Evolutionary conservation across 1,140 invertebrate genomes (phyloP).

Genomic region (Acromyrmex echinatior): DNA sequence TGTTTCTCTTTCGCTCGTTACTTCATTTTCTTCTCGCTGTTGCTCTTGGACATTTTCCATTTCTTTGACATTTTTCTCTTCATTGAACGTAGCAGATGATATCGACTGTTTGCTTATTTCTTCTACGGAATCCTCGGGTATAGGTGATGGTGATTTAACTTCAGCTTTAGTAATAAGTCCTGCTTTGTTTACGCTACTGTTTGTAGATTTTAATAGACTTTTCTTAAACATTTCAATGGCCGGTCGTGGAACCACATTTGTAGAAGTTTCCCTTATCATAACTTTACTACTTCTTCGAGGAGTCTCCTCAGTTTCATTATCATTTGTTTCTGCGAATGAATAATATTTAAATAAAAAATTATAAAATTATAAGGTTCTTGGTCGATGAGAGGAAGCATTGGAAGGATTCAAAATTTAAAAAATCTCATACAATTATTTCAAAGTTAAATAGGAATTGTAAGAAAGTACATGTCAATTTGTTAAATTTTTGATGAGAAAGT

Average conservation of each 20-base stretch:
- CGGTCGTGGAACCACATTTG: neutral
- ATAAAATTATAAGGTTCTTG: no score
- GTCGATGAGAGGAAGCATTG: no score
- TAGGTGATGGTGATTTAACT: constrained; percentile 80
- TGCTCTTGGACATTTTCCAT: constrained; percentile 52
- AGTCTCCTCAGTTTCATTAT: neutral
- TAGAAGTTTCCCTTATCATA: neutral
- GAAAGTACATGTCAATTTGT: no score
- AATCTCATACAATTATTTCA: no score
- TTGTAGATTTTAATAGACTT: constrained; percentile 75
- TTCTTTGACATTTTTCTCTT: constrained; percentile 40
- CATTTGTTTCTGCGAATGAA: neutral
- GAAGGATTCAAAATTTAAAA: no score
- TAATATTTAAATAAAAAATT: neutral
- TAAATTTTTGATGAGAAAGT: no score
- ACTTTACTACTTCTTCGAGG: constrained; percentile 16
- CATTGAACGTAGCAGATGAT: neutral
- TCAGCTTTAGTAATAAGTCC: constrained; percentile 69
- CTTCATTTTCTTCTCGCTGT: constrained; percentile 27
- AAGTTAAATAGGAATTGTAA: no score
- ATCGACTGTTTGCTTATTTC: constrained; percentile 64
- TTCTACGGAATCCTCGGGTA: constrained; percentile 80
- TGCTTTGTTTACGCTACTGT: constrained; percentile 66
- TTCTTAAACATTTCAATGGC: constrained; percentile 69
- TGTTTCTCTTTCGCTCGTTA: neutral